Evolutionary conservation across 2,113 vertebrate species (phyloP).

Genomic region (Daboia siamensis): DNA sequence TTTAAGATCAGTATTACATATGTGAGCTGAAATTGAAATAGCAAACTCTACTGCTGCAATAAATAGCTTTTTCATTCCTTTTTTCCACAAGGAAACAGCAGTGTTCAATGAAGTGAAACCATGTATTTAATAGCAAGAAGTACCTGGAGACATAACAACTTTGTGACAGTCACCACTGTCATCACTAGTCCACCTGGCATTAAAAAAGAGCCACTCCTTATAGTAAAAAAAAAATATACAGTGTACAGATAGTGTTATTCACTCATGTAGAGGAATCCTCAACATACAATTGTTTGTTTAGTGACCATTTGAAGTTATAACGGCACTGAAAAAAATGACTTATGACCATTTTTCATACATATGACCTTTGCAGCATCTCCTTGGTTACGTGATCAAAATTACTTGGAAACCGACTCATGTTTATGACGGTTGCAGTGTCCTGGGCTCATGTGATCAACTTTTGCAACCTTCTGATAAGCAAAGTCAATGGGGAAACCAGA

Average conservation of each 20-base stretch:
- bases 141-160: slow-evolving; percentile 17
- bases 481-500: neutral
- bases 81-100: neutral
- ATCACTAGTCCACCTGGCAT: neutral
- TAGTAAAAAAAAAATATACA: neutral
- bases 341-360: too few species aligned
- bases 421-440: neutral
- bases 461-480: neutral
- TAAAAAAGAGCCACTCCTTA: neutral
- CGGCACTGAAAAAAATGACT: too few species aligned
- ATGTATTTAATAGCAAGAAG: slow-evolving; percentile 18
- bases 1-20: neutral
- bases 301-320: too few species aligned
- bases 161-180: neutral
- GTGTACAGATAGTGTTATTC: neutral
- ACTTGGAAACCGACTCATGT: neutral
- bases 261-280: neutral
- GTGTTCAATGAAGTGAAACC: slow-evolving; percentile 18
- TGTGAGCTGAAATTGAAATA: neutral
- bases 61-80: neutral
- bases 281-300: too few species aligned
- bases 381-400: neutral
- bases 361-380: too few species aligned
- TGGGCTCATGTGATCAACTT: neutral
- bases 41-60: neutral